Conservation (phyloP, 2,797 vertebrate genomes). For the Chelonia mydas region DNA sequence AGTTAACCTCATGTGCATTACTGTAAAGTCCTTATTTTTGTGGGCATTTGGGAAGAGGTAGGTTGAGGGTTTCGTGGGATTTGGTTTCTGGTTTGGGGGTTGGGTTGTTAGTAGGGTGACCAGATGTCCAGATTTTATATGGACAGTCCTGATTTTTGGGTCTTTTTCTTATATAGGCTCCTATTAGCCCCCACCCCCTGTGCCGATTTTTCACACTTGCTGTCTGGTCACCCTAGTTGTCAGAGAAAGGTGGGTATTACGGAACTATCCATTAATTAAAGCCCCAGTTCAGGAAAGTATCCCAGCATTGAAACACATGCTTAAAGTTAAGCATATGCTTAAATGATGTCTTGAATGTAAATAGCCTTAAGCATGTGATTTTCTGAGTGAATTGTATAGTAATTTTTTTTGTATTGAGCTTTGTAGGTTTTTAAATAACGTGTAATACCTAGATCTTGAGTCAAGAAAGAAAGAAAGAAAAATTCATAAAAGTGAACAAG, state of each 20-base stretch:
- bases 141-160: too few species aligned
- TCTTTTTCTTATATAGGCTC: too few species aligned
- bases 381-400: neutral
- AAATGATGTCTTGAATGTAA: constrained; percentile 32
- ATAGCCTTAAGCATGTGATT: constrained; percentile 34
- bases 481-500: constrained; percentile 53
- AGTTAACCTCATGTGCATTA: neutral
- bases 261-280: constrained; percentile 9
- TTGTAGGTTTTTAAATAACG: neutral
- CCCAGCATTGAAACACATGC: neutral
- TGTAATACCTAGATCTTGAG: neutral
- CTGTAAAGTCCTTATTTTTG: neutral
- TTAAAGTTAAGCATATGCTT: neutral
- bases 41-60: neutral
- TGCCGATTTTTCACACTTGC: too few species aligned
- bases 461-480: constrained; percentile 3
- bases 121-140: too few species aligned
- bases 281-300: neutral
- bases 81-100: constrained; percentile 21
- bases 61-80: neutral
- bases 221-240: neutral
- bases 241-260: constrained; percentile 1
- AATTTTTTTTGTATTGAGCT: neutral
- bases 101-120: neutral
- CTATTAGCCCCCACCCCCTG: too few species aligned